Base-by-base conservation (phyloP, 2,797 vertebrate genomes). In the Melanotaenia boesemani region DNA sequence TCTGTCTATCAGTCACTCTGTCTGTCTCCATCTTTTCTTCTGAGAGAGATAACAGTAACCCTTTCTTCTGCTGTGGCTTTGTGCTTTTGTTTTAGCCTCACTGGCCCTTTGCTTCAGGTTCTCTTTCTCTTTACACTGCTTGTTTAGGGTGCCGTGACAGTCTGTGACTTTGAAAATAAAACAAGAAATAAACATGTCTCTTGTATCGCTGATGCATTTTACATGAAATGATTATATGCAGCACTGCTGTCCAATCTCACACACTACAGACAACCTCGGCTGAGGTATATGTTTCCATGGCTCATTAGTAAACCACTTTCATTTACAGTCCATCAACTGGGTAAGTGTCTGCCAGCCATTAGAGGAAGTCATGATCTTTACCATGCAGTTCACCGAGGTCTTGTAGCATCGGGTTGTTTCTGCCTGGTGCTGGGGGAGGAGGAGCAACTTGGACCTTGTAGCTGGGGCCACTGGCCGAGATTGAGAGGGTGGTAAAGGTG, bases 401-500 rank as follows among this genome's bases (percentile, higher is more conserved):
- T 0, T 70, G 92, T 6, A 59, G 74, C 1, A 67, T 88, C 22
- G 59, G 63, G 6, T 82, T 76, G 56, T 60, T 84, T 9, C 85
- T 93, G 77, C 80, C 80, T 1, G 90, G 79, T 0, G 76, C 78
- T 1, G 94, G 93, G 0, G 82, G 72, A 80, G 94, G 95, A 10
- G 90, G 94, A 1, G n/a, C 48, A 22, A 72, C 16, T 79, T 86
- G 95, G 67, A 77, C 39, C 37, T 39, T 88, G 77, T 41, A 71
- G 70, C 76, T 10, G 0, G 95, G 89, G 46, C 88, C 20, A 5
- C 95, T 95, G 79, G 94, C 90, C 0, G 93, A 95, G 20, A 96
- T 94, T 1, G 96, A 97, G 79, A 99, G 80, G 9, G 98, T 99
- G 78, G 96, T 97, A 50, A 97, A 91, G 0, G 98, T 99, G 88